phyloP scores from a whole-genome alignment of 1,140 invertebrate genomes.

The Heliconius melpomene region DNA sequence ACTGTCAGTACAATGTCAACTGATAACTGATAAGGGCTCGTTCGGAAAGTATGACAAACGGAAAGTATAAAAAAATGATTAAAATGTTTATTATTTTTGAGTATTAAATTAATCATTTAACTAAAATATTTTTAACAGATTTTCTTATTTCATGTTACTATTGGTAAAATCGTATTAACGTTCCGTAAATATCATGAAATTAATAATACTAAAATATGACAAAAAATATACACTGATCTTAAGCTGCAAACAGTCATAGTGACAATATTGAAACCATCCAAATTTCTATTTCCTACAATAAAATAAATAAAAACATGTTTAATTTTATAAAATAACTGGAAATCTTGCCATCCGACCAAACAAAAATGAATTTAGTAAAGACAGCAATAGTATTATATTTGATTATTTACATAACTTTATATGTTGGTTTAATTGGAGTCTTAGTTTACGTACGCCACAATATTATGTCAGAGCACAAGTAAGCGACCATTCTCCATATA shows the following conservation, averaged over 20 bases:
- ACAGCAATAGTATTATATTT: conserved; percentile 57
- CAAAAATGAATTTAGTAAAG: not conserved
- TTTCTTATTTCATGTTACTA: no score
- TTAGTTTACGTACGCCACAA: conserved; percentile 58
- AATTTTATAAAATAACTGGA: not conserved
- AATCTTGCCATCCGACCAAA: not conserved
- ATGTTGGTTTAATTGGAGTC: conserved; percentile 58
- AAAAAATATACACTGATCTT: not conserved
- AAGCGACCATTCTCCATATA: conserved; percentile 30
- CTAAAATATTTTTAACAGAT: no score
- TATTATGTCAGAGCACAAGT: conserved; percentile 47
- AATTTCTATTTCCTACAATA: not conserved
- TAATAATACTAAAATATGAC: no score
- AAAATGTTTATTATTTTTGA: no score
- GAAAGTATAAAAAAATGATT: no score
- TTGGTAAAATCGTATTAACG: no score
- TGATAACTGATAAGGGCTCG: not conserved
- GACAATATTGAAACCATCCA: not conserved
- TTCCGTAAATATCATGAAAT: no score
- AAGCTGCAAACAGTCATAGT: not conserved
- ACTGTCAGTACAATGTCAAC: conserved; percentile 1
- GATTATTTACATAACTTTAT: conserved; percentile 56
- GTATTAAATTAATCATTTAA: no score
- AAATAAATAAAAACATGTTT: not conserved
- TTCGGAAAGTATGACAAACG: not conserved